Evolutionary conservation across 92 coral and sea anemone genomes (phyloP), one percentile per base, ranked within the genome.

Genomic region (Scolanthus callimorphus): DNA sequence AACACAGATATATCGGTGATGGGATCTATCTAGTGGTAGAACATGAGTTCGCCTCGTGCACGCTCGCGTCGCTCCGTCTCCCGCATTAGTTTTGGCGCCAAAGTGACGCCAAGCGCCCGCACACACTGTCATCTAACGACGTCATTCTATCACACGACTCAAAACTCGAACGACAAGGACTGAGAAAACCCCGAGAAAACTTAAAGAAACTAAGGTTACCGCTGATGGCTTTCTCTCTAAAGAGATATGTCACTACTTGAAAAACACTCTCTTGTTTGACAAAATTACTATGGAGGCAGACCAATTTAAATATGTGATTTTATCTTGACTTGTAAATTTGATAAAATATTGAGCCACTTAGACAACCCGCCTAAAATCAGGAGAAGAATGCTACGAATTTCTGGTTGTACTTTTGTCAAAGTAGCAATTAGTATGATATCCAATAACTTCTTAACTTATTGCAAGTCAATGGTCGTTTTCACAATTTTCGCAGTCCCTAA

Each of bases 81-180:
- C 27, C 25, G 46, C n/a, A n/a, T 43, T 27, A 15, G 44, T 27
- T 39, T 47, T 57, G 55, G 39, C 65, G 75, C 65, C 75, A 68
- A 68, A 43, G 13, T 48, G 75, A 56, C 75, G 75, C 75, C 65
- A 56, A 43, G 65, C 54, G 65, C 75, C 41, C 64, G 53, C 75
- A 61, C 75, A 60, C 75, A 44, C 65, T 68, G 65, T 68, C 65
- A 68, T 21, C 29, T 66, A 60, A 55, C 75, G 75, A 55, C 63
- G 57, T 31, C 34, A 25, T 31, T 26, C 31, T 21, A 25, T 34
- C 51, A 26, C 39, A 34, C 41, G 15, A 15, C 41, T 6, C 41
- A 6, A 34, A 34, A 6, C 15, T 6, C 15, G 15, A 4, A 19
- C 52, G 17, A 46, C 4, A 20, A 65, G 52, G 52, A 51, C 73